Evolutionary conservation across 2,113 vertebrate species (phyloP), one percentile per base, ranked within the genome.

Genomic region (Oreochromis tanganicae): DNA sequence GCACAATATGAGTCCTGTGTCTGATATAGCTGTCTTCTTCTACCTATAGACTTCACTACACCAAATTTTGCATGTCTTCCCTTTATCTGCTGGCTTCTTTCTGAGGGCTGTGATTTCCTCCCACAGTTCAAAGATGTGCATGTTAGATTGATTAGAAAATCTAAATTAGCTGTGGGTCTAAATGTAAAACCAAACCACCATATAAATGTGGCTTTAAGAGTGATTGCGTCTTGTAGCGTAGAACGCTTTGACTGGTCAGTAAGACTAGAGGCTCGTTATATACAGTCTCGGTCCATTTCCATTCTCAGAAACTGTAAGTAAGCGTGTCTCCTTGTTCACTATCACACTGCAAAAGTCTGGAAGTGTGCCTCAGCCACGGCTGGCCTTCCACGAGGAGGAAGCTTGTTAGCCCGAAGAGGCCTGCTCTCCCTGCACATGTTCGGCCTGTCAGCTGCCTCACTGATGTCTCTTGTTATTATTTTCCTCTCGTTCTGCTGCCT

Each of bases 391-490:
- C 50, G 17, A 78, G 10, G 56, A 85, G 43, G 54, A 66, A 24
- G 54, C 73, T 46, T 59, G 83, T 82, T 57, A 78, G 21, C 83
- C 66, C 36, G 32, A 24, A 68, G 61, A 82, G 78, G 84, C 41
- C 41, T 6, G 43, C 92, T 80, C 81, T 90, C 85, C 55, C 71
- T 43, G 52, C 92, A 82, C 71, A 48, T 87, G 87, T 85, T 73
- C 80, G 16, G 79, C 84, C 89, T 46, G 91, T 91, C 90, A 84
- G 90, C 86, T 57, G 85, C 94, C 89, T 91, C 50, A 24, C 88
- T 81, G 34, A 36, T 88, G 88, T 93, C 91, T 92, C 92, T 86
- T 93, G 91, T 93, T 94, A 91, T 95, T 91, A 88, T 95, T 95
- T 94, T 92, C 87, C 89, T 91, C 87, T 90, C 88, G 50, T 92